A percentile compares a stretch with the other conserved stretches of the same genome.
Evolutionary conservation across 1,140 invertebrate species (phyloP).

Genomic region (Eupristina koningsbergeri): DNA sequence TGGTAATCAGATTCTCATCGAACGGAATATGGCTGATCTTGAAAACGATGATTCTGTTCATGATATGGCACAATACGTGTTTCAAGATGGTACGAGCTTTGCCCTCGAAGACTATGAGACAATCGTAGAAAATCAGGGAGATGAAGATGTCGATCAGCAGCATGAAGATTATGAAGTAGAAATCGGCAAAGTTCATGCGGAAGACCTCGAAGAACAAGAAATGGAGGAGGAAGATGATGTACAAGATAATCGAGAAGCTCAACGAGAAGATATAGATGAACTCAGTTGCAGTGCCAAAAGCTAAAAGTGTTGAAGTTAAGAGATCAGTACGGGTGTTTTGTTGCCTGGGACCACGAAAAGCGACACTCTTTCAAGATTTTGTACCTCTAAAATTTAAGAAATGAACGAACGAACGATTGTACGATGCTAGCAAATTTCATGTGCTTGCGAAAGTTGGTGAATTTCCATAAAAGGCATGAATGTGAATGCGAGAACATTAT

Average conservation of each 20-base stretch:
- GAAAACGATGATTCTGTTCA: conserved; percentile 65
- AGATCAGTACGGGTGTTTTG: conserved; percentile 24
- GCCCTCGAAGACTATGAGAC: conserved; percentile 54
- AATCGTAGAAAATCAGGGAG: conserved; percentile 47
- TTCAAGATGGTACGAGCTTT: conserved; percentile 57
- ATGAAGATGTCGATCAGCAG: conserved; percentile 44
- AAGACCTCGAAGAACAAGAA: conserved; percentile 26
- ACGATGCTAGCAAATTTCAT: conserved; percentile 39
- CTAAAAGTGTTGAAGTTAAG: conserved; percentile 57
- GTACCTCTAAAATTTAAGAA: conserved; percentile 46
- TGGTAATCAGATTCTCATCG: conserved; percentile 70
- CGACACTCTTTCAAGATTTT: conserved; percentile 50
- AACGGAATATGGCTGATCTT: conserved; percentile 61
- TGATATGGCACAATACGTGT: conserved; percentile 61
- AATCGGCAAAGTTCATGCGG: conserved; percentile 15
- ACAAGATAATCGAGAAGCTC: background rate
- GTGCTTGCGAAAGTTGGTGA: conserved; percentile 35
- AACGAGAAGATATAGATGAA: conserved; percentile 52
- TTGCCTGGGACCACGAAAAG: conserved; percentile 55
- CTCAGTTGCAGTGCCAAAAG: conserved; percentile 63
- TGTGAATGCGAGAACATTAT: conserved; percentile 21
- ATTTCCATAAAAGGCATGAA: conserved; percentile 20
- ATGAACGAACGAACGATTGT: conserved; percentile 31
- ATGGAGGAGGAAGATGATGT: conserved; percentile 8
- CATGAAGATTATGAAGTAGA: conserved; percentile 46